Evolutionary conservation across 1,140 invertebrate species (phyloP), one percentile per base, ranked within the genome.

Genomic region (Papilio glaucus): DNA sequence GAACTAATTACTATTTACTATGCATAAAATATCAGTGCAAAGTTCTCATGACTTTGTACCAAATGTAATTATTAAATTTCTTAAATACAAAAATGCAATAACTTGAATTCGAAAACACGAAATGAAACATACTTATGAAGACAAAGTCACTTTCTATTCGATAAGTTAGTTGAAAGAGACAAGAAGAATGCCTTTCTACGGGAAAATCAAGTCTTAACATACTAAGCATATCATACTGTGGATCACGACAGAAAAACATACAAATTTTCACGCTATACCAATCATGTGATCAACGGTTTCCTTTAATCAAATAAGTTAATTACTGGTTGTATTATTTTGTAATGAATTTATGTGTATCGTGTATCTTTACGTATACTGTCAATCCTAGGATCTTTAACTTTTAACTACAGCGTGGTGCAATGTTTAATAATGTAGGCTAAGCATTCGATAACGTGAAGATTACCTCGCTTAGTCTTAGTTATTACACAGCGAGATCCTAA

Each of bases 401-500:
- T 57, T 57, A 57, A 57, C 49, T 24, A 21, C n/a, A 26, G 8
- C 2, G 4, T 57, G 18, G 21, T 24, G 49, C 49, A 57, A 57
- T 24, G 24, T 26, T 57, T 57, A 57, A 57, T 57, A 57, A 57
- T 57, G 49, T 57, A 57, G 49, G 49, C 49, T 21, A 57, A 24
- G 49, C 24, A 57, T 57, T 57, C 49, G 21, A 57, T 57, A 57
- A 49, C 45, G 15, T 21, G 15, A 49, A 57, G 21, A 57, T 57
- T 57, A 26, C 49, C 21, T 57, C 49, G 49, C 49, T 57, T 57
- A 57, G 49, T 4, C 49, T 57, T 57, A 57, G 49, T 57, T 57
- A 57, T 57, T 57, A 57, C 49, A 13, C 18, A 57, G 49, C 49
- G 49, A 57, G 49, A 10, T 57, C 29, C 6, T 33, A 33, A 57